These are phyloP conservation scores for Conomelus anceps DNA, from an alignment of 2,888 invertebrate species.

Conservation along the genomic window DNA sequence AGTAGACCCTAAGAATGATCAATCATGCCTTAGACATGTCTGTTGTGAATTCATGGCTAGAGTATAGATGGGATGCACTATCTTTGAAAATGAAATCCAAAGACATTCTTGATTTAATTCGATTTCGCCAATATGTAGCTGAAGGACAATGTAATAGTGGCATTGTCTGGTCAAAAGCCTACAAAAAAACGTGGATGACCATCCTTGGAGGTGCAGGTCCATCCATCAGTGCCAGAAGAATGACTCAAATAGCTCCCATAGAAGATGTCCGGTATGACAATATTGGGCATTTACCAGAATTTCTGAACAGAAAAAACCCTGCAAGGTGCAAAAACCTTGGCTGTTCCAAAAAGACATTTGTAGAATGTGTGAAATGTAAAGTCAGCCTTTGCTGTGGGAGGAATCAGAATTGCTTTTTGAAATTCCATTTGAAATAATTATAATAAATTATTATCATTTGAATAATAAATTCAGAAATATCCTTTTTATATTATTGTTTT, in stretches of 20 bases:
- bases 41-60: constrained; percentile 25
- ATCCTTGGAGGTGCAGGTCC: neutral
- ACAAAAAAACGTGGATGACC: constrained; percentile 4
- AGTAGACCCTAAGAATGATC: constrained; percentile 26
- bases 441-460: neutral
- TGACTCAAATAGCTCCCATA: neutral
- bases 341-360: neutral
- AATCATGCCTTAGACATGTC: constrained; percentile 25
- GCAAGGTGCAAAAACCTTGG: constrained; percentile 2
- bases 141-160: neutral
- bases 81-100: neutral
- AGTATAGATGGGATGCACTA: constrained; percentile 14
- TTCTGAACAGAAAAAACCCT: neutral
- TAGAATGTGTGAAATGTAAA: constrained; percentile 5
- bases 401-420: constrained; percentile 7
- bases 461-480: no score
- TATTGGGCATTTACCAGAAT: constrained; percentile 12
- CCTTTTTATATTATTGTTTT: neutral
- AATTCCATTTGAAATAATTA: constrained; percentile 6
- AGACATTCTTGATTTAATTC: neutral
- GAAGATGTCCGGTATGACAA: constrained; percentile 10
- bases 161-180: neutral
- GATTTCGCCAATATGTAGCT: constrained; percentile 1
- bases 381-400: constrained; percentile 1
- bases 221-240: neutral